Evolutionary conservation across 2,113 vertebrate species (phyloP).

Genomic region (Addax nasomaculatus): DNA sequence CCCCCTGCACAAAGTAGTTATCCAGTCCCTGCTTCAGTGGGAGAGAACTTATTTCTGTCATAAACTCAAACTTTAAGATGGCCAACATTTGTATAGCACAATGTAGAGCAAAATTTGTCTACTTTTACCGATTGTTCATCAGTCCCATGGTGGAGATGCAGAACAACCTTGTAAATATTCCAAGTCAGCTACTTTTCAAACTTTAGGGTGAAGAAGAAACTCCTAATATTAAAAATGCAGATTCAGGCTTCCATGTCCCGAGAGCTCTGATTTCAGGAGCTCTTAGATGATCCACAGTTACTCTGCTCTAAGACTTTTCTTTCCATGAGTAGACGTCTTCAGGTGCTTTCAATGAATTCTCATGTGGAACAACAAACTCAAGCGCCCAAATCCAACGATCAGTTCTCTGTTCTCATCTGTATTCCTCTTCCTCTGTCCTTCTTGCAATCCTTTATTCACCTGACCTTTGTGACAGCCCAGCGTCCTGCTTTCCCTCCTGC

Average conservation of each 20-base stretch:
- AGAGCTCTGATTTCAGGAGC: not conserved
- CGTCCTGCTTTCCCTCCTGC: not conserved
- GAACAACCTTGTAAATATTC: not conserved
- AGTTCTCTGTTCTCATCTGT: not conserved
- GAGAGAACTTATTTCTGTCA: not conserved
- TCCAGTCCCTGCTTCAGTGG: not conserved
- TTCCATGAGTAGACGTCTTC: not conserved
- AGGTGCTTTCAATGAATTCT: not conserved
- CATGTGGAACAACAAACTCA: not conserved
- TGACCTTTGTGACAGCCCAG: not conserved
- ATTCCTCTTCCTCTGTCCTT: not conserved
- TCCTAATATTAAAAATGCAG: not conserved
- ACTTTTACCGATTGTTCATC: not conserved
- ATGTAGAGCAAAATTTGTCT: not conserved
- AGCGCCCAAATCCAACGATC: no score
- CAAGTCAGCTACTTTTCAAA: not conserved
- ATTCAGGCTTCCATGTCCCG: not conserved
- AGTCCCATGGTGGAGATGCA: not conserved
- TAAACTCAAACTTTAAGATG: not conserved
- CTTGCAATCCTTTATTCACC: not conserved
- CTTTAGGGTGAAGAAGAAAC: not conserved
- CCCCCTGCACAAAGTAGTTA: not conserved
- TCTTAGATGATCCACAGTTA: not conserved
- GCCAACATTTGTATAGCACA: not conserved
- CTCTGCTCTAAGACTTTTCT: not conserved